A percentile compares a stretch with the other conserved stretches of the same genome.
Evolutionary conservation across 2,888 invertebrate species (phyloP).

Genomic region (Drosophila peninsularis): DNA sequence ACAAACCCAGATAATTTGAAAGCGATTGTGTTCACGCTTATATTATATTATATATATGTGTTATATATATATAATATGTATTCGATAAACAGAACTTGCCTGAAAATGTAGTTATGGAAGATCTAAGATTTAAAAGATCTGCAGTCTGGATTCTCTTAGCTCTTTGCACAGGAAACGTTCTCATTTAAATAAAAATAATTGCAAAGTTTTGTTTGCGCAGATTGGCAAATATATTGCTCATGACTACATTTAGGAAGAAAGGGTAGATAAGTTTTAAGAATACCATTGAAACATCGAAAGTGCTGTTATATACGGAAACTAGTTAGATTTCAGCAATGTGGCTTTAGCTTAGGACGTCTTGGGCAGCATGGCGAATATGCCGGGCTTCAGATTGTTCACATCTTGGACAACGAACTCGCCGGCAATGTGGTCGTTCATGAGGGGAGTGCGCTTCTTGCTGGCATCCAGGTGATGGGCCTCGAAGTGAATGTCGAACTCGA

Average conservation of each 20-base stretch:
- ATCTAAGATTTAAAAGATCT: no score
- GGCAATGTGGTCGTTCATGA: constrained; percentile 73
- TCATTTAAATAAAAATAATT: neutral
- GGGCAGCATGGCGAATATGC: constrained; percentile 76
- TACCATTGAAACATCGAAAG: constrained; percentile 62
- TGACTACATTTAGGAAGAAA: constrained; percentile 25
- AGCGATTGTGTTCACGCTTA: constrained; percentile 20
- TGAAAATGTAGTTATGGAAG: neutral
- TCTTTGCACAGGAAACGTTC: neutral
- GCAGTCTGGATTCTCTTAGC: neutral
- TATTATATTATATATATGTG: no score
- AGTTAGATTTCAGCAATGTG: neutral
- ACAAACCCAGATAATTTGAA: constrained; percentile 32
- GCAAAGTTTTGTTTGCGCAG: constrained; percentile 28
- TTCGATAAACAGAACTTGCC: neutral
- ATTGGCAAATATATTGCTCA: constrained; percentile 60
- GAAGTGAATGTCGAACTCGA: constrained; percentile 73
- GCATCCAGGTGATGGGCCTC: constrained; percentile 72
- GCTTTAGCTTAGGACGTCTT: constrained; percentile 42
- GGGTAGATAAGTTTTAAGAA: constrained; percentile 39
- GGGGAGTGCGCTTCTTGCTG: constrained; percentile 67
- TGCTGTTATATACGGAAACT: constrained; percentile 12
- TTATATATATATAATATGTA: no score
- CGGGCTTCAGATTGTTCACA: constrained; percentile 72
- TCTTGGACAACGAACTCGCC: constrained; percentile 77